Base-by-base conservation (phyloP, 2,888 invertebrate species). In the Graphium colonna region DNA sequence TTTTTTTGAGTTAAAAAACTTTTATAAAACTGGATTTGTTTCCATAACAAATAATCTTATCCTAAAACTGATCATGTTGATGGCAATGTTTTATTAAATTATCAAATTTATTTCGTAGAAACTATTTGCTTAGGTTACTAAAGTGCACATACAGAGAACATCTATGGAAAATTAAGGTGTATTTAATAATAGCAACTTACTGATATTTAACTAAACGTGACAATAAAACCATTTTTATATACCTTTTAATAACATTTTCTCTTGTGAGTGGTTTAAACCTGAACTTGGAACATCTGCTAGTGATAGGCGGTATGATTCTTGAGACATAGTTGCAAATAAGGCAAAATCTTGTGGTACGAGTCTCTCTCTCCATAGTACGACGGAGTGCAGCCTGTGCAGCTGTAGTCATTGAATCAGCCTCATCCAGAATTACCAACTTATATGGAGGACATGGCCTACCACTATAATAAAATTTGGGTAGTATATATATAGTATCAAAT, bases 261-360 rank as follows among this genome's bases (percentile, higher is more conserved):
- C 93, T 92, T 49, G 94, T 93, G 12, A 99, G 88, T 0, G 98
- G 95, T 78, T 98, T 98, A 77, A 99, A 99, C 36, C 99, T 92
- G 75, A 99, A 99, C 82, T 99, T 99, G 1, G 98, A 97, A 81
- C 99, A 99, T 69, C 99, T 92, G 1, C 99, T 99, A 0, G 98
- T 98, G 41, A 99, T 93, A 0, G 99, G 99, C 59, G 98, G 97
- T 69, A 99, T 99, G 57, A 99, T 99, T 49, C 98, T 92, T 0
- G 98, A 98, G 0, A 99, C 96, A 78, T 99, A 99, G 81, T 99
- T 99, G 84, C 99, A 99, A 64, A 99, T 96, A 17, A 99, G 91
- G 79, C 99, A 99, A 83, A 99, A 99, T 42, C 99, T 91, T 0
- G 99, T 99, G 1, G 96, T 96, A 63, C 95, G 94, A 0, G 97